These are phyloP conservation scores for Lamproptera curius DNA, from an alignment of 2,888 invertebrate genomes.

Conservation along the genomic window DNA sequence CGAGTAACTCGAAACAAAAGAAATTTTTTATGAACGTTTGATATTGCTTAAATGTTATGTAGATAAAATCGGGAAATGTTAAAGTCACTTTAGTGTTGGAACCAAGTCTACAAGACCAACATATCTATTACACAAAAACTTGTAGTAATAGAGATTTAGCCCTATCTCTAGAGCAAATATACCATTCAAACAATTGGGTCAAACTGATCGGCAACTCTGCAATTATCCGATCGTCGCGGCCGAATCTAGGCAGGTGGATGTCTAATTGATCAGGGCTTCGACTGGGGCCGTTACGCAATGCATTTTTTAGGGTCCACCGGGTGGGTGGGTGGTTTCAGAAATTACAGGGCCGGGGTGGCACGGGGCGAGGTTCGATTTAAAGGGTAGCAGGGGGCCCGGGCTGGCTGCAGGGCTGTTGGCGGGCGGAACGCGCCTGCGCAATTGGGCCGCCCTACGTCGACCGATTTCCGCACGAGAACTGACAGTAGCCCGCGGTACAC, in stretches of 20 bases:
- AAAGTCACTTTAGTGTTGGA: too few species aligned
- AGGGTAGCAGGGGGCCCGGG: constrained; percentile 62
- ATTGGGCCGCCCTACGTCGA: constrained; percentile 61
- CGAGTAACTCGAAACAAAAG: too few species aligned
- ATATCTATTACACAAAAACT: too few species aligned
- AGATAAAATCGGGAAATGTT: too few species aligned
- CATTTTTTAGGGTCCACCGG: constrained; percentile 71
- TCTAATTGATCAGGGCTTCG: constrained; percentile 61
- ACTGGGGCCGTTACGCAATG: constrained; percentile 75
- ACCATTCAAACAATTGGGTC: too few species aligned
- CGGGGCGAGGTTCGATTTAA: constrained; percentile 77
- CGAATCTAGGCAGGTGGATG: constrained; percentile 57
- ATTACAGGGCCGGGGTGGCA: constrained; percentile 61
- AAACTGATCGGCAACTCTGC: too few species aligned
- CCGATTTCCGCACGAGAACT: constrained; percentile 80
- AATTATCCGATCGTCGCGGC: too few species aligned
- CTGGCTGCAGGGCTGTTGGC: constrained; percentile 73
- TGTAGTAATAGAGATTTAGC: too few species aligned
- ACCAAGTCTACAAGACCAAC: too few species aligned
- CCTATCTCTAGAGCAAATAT: too few species aligned
- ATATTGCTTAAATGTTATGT: too few species aligned
- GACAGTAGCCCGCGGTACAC: constrained; percentile 79
- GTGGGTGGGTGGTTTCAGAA: constrained; percentile 59
- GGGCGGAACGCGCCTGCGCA: constrained; percentile 77
- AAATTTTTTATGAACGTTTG: too few species aligned